Conservation (phyloP, 2,113 vertebrate genomes). For the Labrus mixtus region DNA sequence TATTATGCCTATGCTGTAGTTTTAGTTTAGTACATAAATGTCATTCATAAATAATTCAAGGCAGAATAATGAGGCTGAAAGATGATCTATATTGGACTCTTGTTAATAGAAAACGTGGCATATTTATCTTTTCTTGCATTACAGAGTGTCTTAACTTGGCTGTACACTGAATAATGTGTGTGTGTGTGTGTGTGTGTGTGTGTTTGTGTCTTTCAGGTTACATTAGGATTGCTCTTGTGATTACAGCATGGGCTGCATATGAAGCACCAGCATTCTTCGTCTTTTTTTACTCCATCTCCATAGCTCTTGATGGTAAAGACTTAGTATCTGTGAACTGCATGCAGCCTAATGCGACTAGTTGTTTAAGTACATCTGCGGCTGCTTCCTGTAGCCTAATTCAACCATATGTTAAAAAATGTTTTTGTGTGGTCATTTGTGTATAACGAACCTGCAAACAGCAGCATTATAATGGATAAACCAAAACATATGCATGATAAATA, state of each 20-base stretch:
- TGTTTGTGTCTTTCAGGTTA: constrained; percentile 71
- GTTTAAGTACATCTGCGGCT: neutral
- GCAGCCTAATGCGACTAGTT: neutral
- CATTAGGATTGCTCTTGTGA: constrained; percentile 65
- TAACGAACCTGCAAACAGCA: too few relatives aligned
- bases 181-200: constrained; percentile 14
- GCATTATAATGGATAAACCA: too few relatives aligned
- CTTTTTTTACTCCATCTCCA: constrained; percentile 48
- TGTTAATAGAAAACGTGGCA: too few relatives aligned
- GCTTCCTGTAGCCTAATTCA: neutral
- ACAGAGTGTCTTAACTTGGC: neutral
- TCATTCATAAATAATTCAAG: too few relatives aligned
- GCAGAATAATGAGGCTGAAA: too few relatives aligned
- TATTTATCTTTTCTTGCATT: neutral
- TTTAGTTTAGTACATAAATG: too few relatives aligned
- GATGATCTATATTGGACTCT: too few relatives aligned
- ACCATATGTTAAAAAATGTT: neutral
- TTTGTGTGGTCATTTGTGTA: neutral
- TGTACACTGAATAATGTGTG: neutral
- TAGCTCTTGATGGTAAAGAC: constrained; percentile 75
- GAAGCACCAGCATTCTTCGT: constrained; percentile 61
- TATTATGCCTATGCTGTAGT: too few relatives aligned
- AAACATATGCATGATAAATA: too few relatives aligned
- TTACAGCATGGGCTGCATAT: constrained; percentile 58
- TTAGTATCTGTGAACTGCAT: neutral